phyloP scores from a whole-genome alignment of 2,113 vertebrate genomes.

The Xenotilapia flavipinnis region DNA sequence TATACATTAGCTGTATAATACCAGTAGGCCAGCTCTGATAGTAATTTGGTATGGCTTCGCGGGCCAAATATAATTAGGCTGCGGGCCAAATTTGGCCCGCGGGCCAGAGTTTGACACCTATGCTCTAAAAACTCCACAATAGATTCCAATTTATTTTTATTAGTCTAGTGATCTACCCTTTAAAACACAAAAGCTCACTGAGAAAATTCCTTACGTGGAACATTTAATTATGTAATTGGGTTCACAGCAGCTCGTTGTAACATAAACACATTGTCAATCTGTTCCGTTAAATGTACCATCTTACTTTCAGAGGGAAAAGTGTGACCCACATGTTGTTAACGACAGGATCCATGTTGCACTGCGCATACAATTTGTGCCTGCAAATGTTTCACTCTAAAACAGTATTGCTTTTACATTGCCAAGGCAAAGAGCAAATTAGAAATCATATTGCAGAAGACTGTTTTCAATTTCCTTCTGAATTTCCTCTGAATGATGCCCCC shows the following conservation, averaged over 20 bases:
- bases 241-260: background rate
- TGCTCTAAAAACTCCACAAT: background rate
- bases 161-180: background rate
- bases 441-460: background rate
- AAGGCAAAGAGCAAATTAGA: slow-evolving; percentile 35
- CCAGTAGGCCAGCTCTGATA: no score
- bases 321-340: slow-evolving; percentile 7
- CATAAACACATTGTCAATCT: background rate
- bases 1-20: no score
- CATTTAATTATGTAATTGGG: background rate
- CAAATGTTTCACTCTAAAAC: slow-evolving; percentile 19
- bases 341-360: background rate
- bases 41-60: no score
- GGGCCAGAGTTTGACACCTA: no score
- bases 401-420: background rate
- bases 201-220: background rate
- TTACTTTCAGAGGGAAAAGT: background rate
- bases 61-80: no score
- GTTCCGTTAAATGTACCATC: background rate
- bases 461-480: slow-evolving; percentile 22
- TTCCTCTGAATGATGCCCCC: slow-evolving; percentile 40
- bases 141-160: background rate
- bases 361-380: slow-evolving; percentile 29
- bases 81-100: no score
- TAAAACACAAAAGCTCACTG: background rate